A percentile compares a stretch with the other conserved stretches of the same genome.
These are phyloP conservation scores for Aporophyla lueneburgensis DNA, from an alignment of 2,888 invertebrate genomes.

Conservation along the genomic window DNA sequence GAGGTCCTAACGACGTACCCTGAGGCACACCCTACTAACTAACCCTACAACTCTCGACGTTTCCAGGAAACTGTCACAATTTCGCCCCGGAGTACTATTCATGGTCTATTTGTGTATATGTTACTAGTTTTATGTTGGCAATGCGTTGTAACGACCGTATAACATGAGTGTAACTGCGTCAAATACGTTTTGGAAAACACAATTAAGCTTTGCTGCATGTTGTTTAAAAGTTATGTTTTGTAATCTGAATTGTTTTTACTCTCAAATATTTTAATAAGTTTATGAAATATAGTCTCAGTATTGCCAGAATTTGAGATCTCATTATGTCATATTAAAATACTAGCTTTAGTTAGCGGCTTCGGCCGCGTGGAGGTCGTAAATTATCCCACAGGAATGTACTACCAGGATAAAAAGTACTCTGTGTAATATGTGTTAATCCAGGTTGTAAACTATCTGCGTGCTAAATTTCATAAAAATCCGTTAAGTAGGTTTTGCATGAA, in stretches of 20 bases:
- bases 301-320: background rate
- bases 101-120: constrained; percentile 62
- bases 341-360: too few relatives aligned
- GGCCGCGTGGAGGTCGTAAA: too few relatives aligned
- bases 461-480: too few relatives aligned
- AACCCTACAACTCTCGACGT: constrained; percentile 61
- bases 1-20: constrained; percentile 65
- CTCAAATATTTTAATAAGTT: too few relatives aligned
- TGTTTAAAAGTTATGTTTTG: constrained; percentile 22
- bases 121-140: constrained; percentile 57
- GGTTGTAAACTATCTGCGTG: too few relatives aligned
- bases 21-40: constrained; percentile 64
- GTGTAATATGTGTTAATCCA: too few relatives aligned
- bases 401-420: too few relatives aligned
- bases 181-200: constrained; percentile 53
- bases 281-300: background rate
- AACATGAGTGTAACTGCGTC: constrained; percentile 49
- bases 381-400: too few relatives aligned
- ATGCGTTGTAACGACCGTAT: constrained; percentile 48
- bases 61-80: constrained; percentile 61
- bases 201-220: constrained; percentile 12
- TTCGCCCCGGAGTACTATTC: constrained; percentile 62
- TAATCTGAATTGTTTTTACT: background rate
- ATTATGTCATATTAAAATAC: background rate
- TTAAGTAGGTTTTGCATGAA: too few relatives aligned